Conservation (phyloP, 1,140 invertebrate genomes). For the Dendrolimus kikuchii region DNA sequence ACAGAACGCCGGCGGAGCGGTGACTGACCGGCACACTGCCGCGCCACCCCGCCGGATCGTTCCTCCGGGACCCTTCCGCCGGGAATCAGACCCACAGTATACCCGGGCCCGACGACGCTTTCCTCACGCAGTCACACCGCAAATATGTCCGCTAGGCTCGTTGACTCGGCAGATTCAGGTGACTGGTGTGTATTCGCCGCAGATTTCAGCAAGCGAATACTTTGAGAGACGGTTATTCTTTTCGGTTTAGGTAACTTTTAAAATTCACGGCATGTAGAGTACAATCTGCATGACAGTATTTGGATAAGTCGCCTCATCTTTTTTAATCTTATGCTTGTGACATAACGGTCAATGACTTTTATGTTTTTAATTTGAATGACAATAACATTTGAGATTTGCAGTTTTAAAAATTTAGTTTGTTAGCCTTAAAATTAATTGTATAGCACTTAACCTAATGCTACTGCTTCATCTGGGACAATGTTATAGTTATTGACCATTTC, state of each 20-base stretch:
- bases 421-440: too few relatives aligned
- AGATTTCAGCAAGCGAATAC: too few relatives aligned
- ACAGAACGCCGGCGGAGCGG: constrained; percentile 57
- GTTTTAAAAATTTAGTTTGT: too few relatives aligned
- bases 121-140: constrained; percentile 38
- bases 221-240: too few relatives aligned
- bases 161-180: constrained; percentile 31
- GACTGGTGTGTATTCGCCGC: not conserved
- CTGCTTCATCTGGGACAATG: too few relatives aligned
- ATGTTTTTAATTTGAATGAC: too few relatives aligned
- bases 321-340: constrained; percentile 8
- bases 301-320: constrained; percentile 14
- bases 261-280: constrained; percentile 15
- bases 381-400: too few relatives aligned
- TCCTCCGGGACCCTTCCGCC: constrained; percentile 63
- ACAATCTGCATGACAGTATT: constrained; percentile 15
- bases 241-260: constrained; percentile 2
- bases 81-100: constrained; percentile 47
- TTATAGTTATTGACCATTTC: too few relatives aligned
- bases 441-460: too few relatives aligned
- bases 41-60: constrained; percentile 57
- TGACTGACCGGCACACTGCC: constrained; percentile 68
- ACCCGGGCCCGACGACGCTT: constrained; percentile 24
- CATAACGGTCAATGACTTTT: not conserved
- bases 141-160: constrained; percentile 32